Conservation (phyloP, 2,888 invertebrate genomes). For the Resseliella maxima region DNA sequence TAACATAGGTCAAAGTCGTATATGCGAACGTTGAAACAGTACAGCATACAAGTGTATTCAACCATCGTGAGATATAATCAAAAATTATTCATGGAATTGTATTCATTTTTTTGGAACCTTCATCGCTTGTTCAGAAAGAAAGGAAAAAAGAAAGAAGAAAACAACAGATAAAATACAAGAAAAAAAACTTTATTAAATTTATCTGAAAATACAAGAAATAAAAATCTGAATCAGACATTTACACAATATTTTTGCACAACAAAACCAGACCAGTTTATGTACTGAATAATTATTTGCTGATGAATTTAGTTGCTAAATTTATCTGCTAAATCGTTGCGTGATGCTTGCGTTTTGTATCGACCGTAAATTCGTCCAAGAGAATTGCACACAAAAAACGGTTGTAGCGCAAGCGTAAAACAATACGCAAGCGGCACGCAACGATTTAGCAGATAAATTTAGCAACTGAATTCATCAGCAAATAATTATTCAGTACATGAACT, state of each 20-base stretch:
- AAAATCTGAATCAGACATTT: neutral
- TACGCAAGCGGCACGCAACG: too few relatives aligned
- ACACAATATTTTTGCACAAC: neutral
- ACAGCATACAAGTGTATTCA: slow-evolving; percentile 16
- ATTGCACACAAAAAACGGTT: too few relatives aligned
- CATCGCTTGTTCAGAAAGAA: neutral
- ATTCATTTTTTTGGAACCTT: neutral
- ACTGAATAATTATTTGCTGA: too few relatives aligned
- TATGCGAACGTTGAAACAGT: neutral
- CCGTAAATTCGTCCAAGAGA: too few relatives aligned
- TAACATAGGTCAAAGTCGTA: slow-evolving; percentile 31
- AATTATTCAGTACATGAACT: too few relatives aligned
- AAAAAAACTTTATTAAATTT: neutral
- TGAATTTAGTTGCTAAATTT: too few relatives aligned
- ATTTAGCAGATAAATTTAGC: too few relatives aligned
- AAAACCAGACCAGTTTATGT: too few relatives aligned
- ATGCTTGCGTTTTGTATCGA: too few relatives aligned
- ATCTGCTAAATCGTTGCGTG: too few relatives aligned
- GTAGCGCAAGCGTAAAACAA: too few relatives aligned
- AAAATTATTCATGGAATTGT: neutral
- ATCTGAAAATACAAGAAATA: neutral
- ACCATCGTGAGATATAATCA: neutral
- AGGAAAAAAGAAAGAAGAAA: slow-evolving; percentile 42
- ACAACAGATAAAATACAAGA: neutral
- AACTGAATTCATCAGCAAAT: too few relatives aligned